These are phyloP conservation scores for Ooceraea biroi DNA, from an alignment of 1,140 invertebrate genomes.

Conservation along the genomic window DNA sequence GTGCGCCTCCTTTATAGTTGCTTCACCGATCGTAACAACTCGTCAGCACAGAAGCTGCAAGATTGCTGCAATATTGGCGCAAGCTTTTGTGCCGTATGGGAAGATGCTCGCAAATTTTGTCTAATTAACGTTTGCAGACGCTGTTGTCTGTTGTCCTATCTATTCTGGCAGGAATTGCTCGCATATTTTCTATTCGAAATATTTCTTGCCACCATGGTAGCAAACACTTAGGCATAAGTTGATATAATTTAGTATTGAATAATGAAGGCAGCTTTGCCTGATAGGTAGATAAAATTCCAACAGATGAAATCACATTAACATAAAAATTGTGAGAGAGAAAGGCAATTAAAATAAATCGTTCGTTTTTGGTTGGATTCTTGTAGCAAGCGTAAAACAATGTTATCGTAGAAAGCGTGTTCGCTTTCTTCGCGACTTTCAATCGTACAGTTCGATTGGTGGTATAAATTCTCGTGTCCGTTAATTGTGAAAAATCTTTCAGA, in stretches of 20 bases:
- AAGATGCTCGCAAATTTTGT: too few relatives aligned
- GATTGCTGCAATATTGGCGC: too few relatives aligned
- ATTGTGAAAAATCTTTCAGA: too few relatives aligned
- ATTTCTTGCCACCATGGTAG: too few relatives aligned
- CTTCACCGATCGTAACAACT: neutral
- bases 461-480: neutral
- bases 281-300: neutral
- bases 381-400: conserved; percentile 47
- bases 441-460: neutral
- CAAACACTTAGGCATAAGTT: neutral
- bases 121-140: too few relatives aligned
- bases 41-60: too few relatives aligned
- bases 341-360: conserved; percentile 1
- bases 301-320: neutral
- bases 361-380: neutral
- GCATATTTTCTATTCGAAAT: too few relatives aligned
- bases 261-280: neutral
- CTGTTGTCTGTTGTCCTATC: too few relatives aligned
- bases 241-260: too few relatives aligned
- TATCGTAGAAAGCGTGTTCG: conserved; percentile 48
- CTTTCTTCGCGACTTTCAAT: conserved; percentile 38
- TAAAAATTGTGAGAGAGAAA: neutral
- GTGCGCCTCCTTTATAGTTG: neutral
- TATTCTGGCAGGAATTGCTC: too few relatives aligned
- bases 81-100: too few relatives aligned